Percentiles rank a stretch among this genome's conserved stretches.
These are phyloP conservation scores for Zootoca vivipara DNA, from an alignment of 2,113 vertebrate genomes.

Conservation along the genomic window DNA sequence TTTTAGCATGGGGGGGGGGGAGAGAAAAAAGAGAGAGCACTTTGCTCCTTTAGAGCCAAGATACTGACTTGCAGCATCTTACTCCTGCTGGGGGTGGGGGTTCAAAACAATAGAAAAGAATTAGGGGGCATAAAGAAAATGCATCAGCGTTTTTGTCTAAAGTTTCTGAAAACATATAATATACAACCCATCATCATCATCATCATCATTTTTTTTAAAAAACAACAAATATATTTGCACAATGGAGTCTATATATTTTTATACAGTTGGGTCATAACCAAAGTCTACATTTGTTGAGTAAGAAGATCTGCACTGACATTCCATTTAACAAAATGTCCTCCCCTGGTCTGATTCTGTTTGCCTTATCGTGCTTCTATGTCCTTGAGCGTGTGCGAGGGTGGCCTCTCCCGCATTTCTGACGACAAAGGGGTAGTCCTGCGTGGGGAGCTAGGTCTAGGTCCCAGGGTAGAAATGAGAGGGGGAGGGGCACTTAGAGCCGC, in stretches of 20 bases:
- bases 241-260: conserved; percentile 77
- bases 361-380: conserved; percentile 95
- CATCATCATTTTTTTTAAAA: conserved; percentile 68
- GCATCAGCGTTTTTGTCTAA: conserved; percentile 76
- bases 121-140: conserved; percentile 73
- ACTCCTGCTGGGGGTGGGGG: conserved; percentile 73
- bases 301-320: conserved; percentile 37
- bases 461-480: conserved; percentile 92
- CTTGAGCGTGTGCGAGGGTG: conserved; percentile 91
- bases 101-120: conserved; percentile 77
- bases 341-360: conserved; percentile 25
- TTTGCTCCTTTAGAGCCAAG: conserved; percentile 54
- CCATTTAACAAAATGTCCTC: conserved; percentile 6
- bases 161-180: conserved; percentile 82
- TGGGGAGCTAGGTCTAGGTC: conserved; percentile 87
- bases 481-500: conserved; percentile 95
- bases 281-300: conserved; percentile 60
- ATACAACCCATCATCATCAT: conserved; percentile 75
- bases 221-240: conserved; percentile 64
- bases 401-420: conserved; percentile 91
- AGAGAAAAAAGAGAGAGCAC: conserved; percentile 54
- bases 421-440: conserved; percentile 94
- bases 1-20: conserved; percentile 48
- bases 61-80: conserved; percentile 44
- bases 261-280: conserved; percentile 67